Evolutionary conservation across 1,140 invertebrate genomes (phyloP), one percentile per base, ranked within the genome.

Genomic region (Drosophila kikkawai): DNA sequence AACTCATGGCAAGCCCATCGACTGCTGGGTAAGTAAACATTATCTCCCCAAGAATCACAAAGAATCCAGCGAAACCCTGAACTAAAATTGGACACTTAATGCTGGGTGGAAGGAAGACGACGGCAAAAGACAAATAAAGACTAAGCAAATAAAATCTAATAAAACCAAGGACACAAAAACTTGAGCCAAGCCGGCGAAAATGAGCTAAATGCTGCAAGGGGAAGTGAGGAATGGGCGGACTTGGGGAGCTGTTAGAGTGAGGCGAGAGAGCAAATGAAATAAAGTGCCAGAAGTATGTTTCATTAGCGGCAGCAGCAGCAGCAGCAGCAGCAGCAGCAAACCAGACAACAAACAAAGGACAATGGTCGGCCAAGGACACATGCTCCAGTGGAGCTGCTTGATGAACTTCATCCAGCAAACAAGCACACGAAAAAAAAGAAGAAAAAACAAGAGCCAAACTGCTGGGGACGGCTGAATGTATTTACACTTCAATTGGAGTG

Each of bases 141-240:
- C 85, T 90, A 85, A 85, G 75, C 86, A 90, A 90, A 90, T 90
- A 90, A 90, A 90, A 90, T 90, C 81, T 88, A 88, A 88, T 88
- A 88, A 88, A 88, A 88, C 56, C 50, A 59, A 85, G 53, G 81
- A 79, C 82, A 84, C 66, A 80, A 88, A 88, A 71, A 82, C 78
- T 68, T 65, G 48, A 81, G 82, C 64, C 67, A 64, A 79, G 34
- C 56, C 59, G 67, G 66, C 65, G 53, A 79, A 84, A 91, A 91
- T 76, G 67, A 85, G 79, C 78, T 75, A 88, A 84, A 80, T 75
- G 57, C 78, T 59, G 59, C 47, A 51, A 42, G 55, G 51, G 47
- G 44, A 61, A 13, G n/a, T 22, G 17, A n/a, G 29, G 32, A 32
- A n/a, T 8, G 36, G 47, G n/a, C 13, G 45, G 8, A 15, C 17